These are phyloP conservation scores for Caenorhabditis macrosperma DNA, from an alignment of 2,888 invertebrate species.

Conservation along the genomic window DNA sequence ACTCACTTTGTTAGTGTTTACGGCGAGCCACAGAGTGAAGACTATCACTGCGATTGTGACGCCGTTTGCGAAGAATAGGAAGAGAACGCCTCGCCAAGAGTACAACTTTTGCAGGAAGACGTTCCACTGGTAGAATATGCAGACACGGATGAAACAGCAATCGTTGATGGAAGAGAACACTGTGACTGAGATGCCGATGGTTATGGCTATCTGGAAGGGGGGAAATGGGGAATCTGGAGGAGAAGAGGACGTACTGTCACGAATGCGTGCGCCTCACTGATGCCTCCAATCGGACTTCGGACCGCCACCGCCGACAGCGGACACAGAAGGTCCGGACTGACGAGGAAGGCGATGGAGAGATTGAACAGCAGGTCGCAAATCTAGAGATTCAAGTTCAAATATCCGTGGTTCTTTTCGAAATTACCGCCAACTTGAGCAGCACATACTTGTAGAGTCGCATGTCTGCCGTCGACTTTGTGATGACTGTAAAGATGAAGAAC, in stretches of 20 bases:
- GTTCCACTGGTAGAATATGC: constrained; percentile 50
- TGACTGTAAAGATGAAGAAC: constrained; percentile 39
- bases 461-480: constrained; percentile 37
- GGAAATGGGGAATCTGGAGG: too few species aligned
- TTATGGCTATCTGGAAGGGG: constrained; percentile 28
- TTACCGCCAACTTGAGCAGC: constrained; percentile 39
- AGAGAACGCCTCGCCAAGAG: constrained; percentile 23
- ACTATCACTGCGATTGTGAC: constrained; percentile 5
- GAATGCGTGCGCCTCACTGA: constrained; percentile 39
- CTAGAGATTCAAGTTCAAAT: neutral
- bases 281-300: constrained; percentile 40
- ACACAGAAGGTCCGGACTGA: constrained; percentile 42
- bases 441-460: constrained; percentile 38
- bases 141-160: constrained; percentile 41
- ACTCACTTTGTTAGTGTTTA: constrained; percentile 28
- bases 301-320: constrained; percentile 31
- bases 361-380: constrained; percentile 40
- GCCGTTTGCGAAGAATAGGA: neutral
- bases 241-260: constrained; percentile 11
- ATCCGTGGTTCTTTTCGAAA: neutral
- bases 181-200: constrained; percentile 10
- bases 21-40: constrained; percentile 25
- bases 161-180: constrained; percentile 51
- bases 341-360: constrained; percentile 26
- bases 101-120: constrained; percentile 21